Evolutionary conservation across 2,888 invertebrate species (phyloP).

Genomic region (Hyposoter didymator): DNA sequence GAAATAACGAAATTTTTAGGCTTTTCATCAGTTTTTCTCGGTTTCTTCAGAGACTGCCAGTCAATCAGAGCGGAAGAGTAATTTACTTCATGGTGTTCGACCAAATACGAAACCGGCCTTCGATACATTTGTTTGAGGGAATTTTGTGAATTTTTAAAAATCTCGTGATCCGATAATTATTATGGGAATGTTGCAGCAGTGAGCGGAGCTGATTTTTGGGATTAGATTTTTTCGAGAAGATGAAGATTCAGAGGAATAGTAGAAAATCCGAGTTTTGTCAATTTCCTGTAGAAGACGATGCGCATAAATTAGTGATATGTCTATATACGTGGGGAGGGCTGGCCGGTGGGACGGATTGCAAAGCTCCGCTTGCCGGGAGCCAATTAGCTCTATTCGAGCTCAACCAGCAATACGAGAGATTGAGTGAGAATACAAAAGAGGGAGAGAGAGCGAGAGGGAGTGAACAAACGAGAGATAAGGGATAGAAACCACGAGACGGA

Average conservation of each 20-base stretch:
- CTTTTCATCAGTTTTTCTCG: too few species aligned
- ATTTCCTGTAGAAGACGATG: constrained; percentile 9
- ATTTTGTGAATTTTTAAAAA: too few species aligned
- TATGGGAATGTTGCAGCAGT: not conserved
- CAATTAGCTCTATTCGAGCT: constrained; percentile 67
- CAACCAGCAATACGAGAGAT: constrained; percentile 41
- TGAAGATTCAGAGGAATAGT: not conserved
- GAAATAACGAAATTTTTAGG: too few species aligned
- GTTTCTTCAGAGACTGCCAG: too few species aligned
- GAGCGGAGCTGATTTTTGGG: not conserved
- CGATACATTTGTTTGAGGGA: too few species aligned
- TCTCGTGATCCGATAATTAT: not conserved
- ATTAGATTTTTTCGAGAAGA: not conserved
- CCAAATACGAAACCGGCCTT: too few species aligned
- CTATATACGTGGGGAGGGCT: not conserved
- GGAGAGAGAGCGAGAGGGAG: constrained; percentile 36
- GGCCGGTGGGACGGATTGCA: constrained; percentile 50
- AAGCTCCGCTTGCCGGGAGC: constrained; percentile 55
- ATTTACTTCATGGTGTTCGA: too few species aligned
- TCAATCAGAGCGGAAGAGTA: too few species aligned
- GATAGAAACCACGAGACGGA: constrained; percentile 71
- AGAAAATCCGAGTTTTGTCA: not conserved
- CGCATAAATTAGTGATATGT: not conserved
- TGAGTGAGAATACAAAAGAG: constrained; percentile 48
- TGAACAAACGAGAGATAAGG: constrained; percentile 38